Conservation (phyloP, 2,797 vertebrate genomes). For the Takifugu ocellatus region DNA sequence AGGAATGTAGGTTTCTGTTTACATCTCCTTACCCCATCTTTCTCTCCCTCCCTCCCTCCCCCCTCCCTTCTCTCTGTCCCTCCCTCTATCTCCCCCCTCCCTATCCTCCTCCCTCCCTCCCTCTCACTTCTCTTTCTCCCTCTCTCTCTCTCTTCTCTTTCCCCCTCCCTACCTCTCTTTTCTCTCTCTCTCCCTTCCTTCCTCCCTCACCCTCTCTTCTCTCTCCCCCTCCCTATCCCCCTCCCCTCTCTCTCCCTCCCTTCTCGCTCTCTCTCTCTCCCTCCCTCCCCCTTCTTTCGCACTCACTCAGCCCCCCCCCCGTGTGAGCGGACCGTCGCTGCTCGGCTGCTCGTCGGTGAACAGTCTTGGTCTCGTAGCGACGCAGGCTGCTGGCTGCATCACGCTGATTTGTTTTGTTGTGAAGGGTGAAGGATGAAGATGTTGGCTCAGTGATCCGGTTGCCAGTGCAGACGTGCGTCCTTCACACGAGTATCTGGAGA, state of each 20-base stretch:
- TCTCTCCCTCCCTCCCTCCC: conserved; percentile 4
- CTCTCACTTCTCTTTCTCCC: neutral
- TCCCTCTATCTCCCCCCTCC: conserved; percentile 6
- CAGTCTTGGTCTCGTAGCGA: neutral
- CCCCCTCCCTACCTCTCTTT: neutral
- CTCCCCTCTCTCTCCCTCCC: conserved; percentile 2
- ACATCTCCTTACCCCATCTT: no score
- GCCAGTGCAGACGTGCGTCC: conserved; percentile 13
- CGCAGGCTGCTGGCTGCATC: neutral
- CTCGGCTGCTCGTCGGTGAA: no score
- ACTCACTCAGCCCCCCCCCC: conserved; percentile 17
- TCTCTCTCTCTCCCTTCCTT: neutral
- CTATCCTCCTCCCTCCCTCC: conserved; percentile 7
- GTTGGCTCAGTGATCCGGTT: conserved; percentile 15
- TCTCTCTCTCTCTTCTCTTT: neutral
- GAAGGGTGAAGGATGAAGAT: neutral
- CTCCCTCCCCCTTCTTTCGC: conserved; percentile 21
- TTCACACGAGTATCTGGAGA: conserved; percentile 1
- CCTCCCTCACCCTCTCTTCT: neutral
- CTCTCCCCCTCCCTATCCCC: neutral
- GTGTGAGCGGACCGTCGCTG: conserved; percentile 31
- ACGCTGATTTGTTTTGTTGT: neutral
- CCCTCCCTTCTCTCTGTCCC: neutral
- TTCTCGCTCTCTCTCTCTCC: conserved; percentile 29
- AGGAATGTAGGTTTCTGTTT: no score